phyloP scores from a whole-genome alignment of 2,797 vertebrate species.

The Podarcis siculus region DNA sequence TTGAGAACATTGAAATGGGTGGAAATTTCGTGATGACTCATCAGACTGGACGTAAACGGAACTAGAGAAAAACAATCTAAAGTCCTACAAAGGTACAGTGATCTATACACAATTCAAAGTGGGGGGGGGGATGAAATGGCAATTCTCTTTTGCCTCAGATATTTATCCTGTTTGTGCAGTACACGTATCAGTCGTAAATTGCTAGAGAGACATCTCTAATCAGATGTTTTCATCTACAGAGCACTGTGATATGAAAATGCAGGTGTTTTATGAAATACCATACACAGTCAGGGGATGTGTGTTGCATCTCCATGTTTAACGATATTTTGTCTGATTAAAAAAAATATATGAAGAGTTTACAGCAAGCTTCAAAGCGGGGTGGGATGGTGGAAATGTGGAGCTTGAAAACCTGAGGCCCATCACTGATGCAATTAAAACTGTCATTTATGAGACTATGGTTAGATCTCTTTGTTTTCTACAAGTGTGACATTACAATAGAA shows the following conservation, averaged over 20 bases:
- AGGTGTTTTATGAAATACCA: slow-evolving; percentile 31
- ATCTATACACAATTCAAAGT: accelerated
- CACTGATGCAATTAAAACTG: slow-evolving; percentile 60
- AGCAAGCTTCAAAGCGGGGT: neutral
- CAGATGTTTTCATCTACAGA: slow-evolving; percentile 17
- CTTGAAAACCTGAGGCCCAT: slow-evolving; percentile 45
- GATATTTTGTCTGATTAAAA: slow-evolving; percentile 35
- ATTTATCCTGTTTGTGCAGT: slow-evolving; percentile 16
- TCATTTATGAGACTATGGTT: slow-evolving; percentile 57
- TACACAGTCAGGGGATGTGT: neutral
- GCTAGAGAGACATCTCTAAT: slow-evolving; percentile 16
- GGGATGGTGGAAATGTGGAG: neutral
- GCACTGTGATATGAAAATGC: slow-evolving; percentile 30
- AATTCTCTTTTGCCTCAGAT: slow-evolving; percentile 11
- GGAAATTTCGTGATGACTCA: neutral
- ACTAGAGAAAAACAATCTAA: neutral
- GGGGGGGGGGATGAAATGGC: neutral
- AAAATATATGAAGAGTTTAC: slow-evolving; percentile 24
- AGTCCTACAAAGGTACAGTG: neutral
- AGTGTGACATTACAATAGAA: slow-evolving; percentile 60
- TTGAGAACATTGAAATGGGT: neutral
- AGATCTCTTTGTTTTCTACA: slow-evolving; percentile 59
- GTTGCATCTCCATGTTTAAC: slow-evolving; percentile 43
- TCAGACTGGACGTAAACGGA: neutral
- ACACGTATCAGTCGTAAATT: slow-evolving; percentile 3